Evolutionary conservation across 2,888 invertebrate species (phyloP), one percentile per base, ranked within the genome.

Genomic region (Teinopalpus imperialis): DNA sequence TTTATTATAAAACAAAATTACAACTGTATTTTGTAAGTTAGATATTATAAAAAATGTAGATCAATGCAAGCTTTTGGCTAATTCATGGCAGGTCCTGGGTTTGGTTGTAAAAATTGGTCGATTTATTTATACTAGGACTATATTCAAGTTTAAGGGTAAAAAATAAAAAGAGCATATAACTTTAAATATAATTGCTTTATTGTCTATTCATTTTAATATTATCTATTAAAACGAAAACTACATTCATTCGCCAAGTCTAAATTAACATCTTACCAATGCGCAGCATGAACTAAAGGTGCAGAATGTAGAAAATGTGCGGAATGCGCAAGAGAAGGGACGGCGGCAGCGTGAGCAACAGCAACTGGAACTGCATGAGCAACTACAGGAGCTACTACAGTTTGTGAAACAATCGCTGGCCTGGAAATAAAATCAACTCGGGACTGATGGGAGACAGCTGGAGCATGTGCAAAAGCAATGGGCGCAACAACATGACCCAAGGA

Each of bases 161-260:
- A 42, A 49, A 45, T 51, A 48, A 48, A 59, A 53, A 18, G 36
- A 9, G 3, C 1, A 9, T 12, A 32, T 6, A 21, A 16, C 20
- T n/a, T n/a, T 39, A 30, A 66, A 66, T 64, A 70, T 66, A 62
- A 57, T 56, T 63, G 63, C 64, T 65, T 64, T 62, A 63, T 74
- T 76, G 79, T 81, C 80, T 81, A 78, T 79, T 81, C 76, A 74
- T 77, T 76, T 79, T 56, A 71, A 74, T 68, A 64, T 56, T 54
- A 41, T 52, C 48, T 61, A 70, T 66, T 64, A 76, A 80, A 81
- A 77, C 65, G 69, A 80, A 82, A 79, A 82, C 79, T 80, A 81
- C 80, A 72, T 65, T 10, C 51, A 45, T 67, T 69, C 69, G 69
- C 76, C 66, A 69, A 75, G 73, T 72, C 61, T 59, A 56, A 54